phyloP scores from a whole-genome alignment of 2,888 invertebrate genomes.

The Lysandra coridon region DNA sequence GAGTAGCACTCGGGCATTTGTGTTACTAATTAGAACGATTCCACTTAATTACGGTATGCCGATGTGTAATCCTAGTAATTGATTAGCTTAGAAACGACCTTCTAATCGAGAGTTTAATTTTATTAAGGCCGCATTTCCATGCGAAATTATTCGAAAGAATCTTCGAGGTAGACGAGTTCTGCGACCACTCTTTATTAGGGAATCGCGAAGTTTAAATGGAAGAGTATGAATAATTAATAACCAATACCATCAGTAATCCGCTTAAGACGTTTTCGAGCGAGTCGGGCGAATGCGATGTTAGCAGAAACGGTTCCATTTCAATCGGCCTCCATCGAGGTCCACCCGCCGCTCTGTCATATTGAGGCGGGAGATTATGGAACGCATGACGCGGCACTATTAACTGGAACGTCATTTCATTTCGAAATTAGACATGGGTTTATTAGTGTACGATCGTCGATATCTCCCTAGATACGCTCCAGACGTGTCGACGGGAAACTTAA shows the following conservation, averaged over 20 bases:
- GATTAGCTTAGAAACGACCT: not conserved
- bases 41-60: slow-evolving; percentile 5
- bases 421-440: slow-evolving; percentile 62
- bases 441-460: slow-evolving; percentile 25
- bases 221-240: slow-evolving; percentile 4
- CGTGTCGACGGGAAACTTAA: slow-evolving; percentile 38
- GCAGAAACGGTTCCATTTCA: slow-evolving; percentile 65
- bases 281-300: slow-evolving; percentile 56
- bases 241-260: not conserved
- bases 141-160: not conserved
- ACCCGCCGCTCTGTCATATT: slow-evolving; percentile 42
- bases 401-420: slow-evolving; percentile 53
- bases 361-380: slow-evolving; percentile 53
- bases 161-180: not conserved
- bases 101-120: not conserved
- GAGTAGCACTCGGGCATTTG: slow-evolving; percentile 15
- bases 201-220: slow-evolving; percentile 10
- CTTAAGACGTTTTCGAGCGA: slow-evolving; percentile 34
- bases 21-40: slow-evolving; percentile 12
- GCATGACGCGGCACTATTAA: slow-evolving; percentile 73
- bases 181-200: not conserved
- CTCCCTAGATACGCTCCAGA: slow-evolving; percentile 38
- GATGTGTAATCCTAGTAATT: slow-evolving; percentile 8
- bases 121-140: not conserved
- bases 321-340: slow-evolving; percentile 69